Base-by-base conservation (phyloP, 2,888 invertebrate genomes). In the Chaetogeoica ovagalla region DNA sequence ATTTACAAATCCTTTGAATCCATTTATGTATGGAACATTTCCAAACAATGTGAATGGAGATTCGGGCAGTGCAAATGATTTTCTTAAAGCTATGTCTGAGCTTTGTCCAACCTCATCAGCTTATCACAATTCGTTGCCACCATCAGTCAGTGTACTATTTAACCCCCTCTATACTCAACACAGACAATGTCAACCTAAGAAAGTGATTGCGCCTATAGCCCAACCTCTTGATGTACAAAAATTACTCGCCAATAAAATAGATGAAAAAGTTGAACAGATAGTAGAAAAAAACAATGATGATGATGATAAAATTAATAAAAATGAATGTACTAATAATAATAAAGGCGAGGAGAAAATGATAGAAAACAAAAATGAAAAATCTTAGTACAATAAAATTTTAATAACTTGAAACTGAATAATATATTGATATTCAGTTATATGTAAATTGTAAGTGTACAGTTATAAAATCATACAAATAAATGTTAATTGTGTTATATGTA, bases 71-170 rank as follows among this genome's bases (percentile, higher is more conserved):
- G 69, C 81, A 60, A 82, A 81, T 48, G 83, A 84, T 73, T 81
- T 84, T 13, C 82, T 84, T 8, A 82, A 84, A 79, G 84, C 84
- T 13, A 84, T 84, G 84, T 83, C 84, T 52, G 83, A 83, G 17
- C 82, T 83, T n/a, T 83, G 83, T 76, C 81, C 83, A 3, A 81
- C 82, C 15, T 77, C 82, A 62, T 73, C 83, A 23, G 83, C 83
- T 48, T 84, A 83, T 81, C 84, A 84, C 68, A 83, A 83, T 62
- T 83, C 84, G 21, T 77, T 84, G 37, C 84, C 84, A 13, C 84
- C 84, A 21, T 83, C 84, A 2, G 83, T 84, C 37, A 84, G 84
- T 73, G 84, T 84, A 82, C 82, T 84, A n/a, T 83, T 84, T 62
- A 84, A 84, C 21, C 79, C 79, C 17, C 57, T 79, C 23, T 79